Percentiles rank a stretch among this genome's conserved stretches.
Conservation (phyloP, 2,888 invertebrate genomes). For the Eutolmus rufibarbis region DNA sequence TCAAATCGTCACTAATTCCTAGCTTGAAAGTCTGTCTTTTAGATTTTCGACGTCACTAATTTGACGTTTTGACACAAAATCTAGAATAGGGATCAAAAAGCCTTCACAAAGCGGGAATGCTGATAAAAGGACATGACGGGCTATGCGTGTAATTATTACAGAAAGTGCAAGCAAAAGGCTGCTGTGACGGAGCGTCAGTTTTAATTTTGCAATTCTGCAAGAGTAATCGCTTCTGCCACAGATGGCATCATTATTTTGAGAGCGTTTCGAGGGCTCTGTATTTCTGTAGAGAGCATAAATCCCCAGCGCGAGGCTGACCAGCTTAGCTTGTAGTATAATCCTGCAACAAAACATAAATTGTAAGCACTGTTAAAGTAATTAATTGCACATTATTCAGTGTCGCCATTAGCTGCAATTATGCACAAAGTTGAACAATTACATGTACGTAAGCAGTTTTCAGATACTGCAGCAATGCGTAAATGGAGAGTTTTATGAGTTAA, state of each 20-base stretch:
- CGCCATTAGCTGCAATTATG: slow-evolving; percentile 28
- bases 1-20: slow-evolving; percentile 20
- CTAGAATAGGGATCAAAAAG: background rate
- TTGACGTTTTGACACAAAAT: slow-evolving; percentile 27
- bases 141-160: background rate
- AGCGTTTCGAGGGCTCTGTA: background rate
- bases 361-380: slow-evolving; percentile 20
- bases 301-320: background rate
- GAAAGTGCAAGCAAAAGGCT: background rate
- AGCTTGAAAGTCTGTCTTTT: background rate
- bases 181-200: background rate
- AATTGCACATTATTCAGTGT: slow-evolving; percentile 21
- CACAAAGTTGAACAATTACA: background rate
- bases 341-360: slow-evolving; percentile 20
- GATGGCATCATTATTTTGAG: slow-evolving; percentile 29
- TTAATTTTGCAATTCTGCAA: slow-evolving; percentile 13
- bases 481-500: background rate
- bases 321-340: background rate
- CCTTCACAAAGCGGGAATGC: background rate
- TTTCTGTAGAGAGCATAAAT: background rate
- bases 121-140: background rate
- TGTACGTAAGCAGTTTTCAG: background rate
- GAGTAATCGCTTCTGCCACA: background rate
- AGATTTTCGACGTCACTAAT: slow-evolving; percentile 9
- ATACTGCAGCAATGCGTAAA: background rate